Evolutionary conservation across 30 jellyfish, hydroid and myxozoan genomes (phyloP).

Genomic region (Aurelia aurita complex sp. Pacific): DNA sequence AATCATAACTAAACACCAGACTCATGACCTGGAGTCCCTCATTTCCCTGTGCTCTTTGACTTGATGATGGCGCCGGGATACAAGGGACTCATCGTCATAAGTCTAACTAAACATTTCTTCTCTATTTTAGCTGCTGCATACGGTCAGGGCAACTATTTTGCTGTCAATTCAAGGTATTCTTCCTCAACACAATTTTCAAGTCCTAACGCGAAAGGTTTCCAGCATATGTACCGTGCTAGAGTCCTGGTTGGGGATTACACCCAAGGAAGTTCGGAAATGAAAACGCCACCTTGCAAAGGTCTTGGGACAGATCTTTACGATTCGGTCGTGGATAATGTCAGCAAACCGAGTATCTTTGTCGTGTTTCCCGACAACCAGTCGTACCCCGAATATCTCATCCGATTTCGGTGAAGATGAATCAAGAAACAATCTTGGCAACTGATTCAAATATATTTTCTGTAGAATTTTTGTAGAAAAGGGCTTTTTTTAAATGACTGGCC

Average conservation of each 20-base stretch:
- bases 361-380: constrained; percentile 53
- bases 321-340: constrained; percentile 10
- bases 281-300: constrained; percentile 32
- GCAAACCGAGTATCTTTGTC: constrained; percentile 38
- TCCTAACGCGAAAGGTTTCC: not conserved
- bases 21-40: too few species aligned
- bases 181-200: constrained; percentile 10
- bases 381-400: constrained; percentile 47
- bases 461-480: too few species aligned
- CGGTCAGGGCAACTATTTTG: constrained; percentile 48
- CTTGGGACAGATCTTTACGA: constrained; percentile 29
- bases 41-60: too few species aligned
- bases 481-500: too few species aligned
- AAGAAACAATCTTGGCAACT: too few species aligned
- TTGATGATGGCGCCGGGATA: too few species aligned
- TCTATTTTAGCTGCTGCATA: constrained; percentile 27
- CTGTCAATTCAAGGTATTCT: constrained; percentile 27
- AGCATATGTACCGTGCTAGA: constrained; percentile 24
- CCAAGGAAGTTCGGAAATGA: constrained; percentile 21
- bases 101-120: too few species aligned
- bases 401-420: not conserved
- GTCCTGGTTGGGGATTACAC: constrained; percentile 57
- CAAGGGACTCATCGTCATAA: too few species aligned
- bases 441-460: too few species aligned
- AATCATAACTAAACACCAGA: too few species aligned